A percentile compares a stretch with the other conserved stretches of the same genome.
phyloP scores from a whole-genome alignment of 2,888 invertebrate genomes.

The Drosophila atroscutellata region DNA sequence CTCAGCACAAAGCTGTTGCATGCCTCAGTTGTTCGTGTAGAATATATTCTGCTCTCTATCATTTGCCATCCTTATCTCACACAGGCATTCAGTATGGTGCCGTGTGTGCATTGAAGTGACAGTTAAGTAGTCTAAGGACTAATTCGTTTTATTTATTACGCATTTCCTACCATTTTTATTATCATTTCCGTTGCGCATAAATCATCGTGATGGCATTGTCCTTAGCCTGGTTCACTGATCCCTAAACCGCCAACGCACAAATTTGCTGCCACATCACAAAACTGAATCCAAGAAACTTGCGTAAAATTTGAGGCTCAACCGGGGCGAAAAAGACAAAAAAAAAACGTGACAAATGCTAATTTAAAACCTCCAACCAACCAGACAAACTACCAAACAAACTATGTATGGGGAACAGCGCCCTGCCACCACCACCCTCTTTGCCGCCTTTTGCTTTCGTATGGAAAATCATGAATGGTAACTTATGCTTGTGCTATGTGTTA shows the following conservation, averaged over 20 bases:
- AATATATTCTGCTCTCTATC: neutral
- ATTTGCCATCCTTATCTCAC: conserved; percentile 7
- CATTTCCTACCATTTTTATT: conserved; percentile 79
- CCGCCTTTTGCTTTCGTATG: conserved; percentile 3
- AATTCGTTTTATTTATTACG: conserved; percentile 77
- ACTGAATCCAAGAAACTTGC: conserved; percentile 63
- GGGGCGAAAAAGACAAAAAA: conserved; percentile 31
- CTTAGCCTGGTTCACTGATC: conserved; percentile 32
- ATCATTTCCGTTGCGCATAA: conserved; percentile 78
- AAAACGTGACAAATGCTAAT: conserved; percentile 82
- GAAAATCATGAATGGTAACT: conserved; percentile 75
- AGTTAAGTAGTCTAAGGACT: conserved; percentile 53
- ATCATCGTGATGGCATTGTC: conserved; percentile 67
- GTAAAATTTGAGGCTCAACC: conserved; percentile 64
- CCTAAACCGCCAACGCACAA: conserved; percentile 43
- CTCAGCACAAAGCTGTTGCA: conserved; percentile 27
- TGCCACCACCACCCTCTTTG: conserved; percentile 3
- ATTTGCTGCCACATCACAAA: conserved; percentile 63
- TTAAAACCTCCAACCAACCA: conserved; percentile 76
- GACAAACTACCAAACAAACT: conserved; percentile 46
- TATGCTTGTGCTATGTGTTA: conserved; percentile 54
- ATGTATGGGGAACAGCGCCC: conserved; percentile 22
- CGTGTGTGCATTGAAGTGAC: conserved; percentile 56
- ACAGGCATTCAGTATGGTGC: conserved; percentile 13
- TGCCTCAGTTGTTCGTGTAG: conserved; percentile 3